Evolutionary conservation across 2,888 invertebrate genomes (phyloP).

Genomic region (Cryptocephalus moraei): DNA sequence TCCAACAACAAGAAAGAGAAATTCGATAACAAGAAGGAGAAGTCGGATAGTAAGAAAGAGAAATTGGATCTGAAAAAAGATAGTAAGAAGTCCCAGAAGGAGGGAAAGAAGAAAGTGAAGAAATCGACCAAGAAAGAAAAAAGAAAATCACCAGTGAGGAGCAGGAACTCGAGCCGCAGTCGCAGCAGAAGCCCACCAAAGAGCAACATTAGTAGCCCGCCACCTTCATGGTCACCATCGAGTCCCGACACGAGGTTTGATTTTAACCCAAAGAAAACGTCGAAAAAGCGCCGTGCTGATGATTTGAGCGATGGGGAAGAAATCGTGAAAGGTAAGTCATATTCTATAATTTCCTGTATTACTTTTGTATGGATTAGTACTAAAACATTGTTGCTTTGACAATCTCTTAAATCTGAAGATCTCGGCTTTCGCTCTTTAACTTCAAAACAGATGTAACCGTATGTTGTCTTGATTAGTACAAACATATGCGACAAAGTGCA

Average conservation of each 20-base stretch:
- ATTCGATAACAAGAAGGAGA: slow-evolving; percentile 4
- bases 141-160: slow-evolving; percentile 20
- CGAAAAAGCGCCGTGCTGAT: slow-evolving; percentile 5
- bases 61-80: slow-evolving; percentile 4
- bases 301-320: slow-evolving; percentile 20
- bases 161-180: slow-evolving; percentile 22
- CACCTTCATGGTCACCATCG: slow-evolving; percentile 31
- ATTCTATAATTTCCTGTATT: not conserved
- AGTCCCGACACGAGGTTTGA: slow-evolving; percentile 28
- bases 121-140: slow-evolving; percentile 22
- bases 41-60: slow-evolving; percentile 5
- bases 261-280: slow-evolving; percentile 19
- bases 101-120: slow-evolving; percentile 28
- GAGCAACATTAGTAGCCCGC: slow-evolving; percentile 30
- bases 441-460: too few species aligned
- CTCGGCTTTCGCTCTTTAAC: too few species aligned
- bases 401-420: too few species aligned
- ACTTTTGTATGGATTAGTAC: too few species aligned
- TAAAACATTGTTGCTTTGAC: too few species aligned
- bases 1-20: slow-evolving; percentile 1
- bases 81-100: slow-evolving; percentile 10
- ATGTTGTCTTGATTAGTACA: too few species aligned
- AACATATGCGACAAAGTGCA: too few species aligned
- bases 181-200: slow-evolving; percentile 23
- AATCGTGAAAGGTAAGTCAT: slow-evolving; percentile 15